Evolutionary conservation across 2,888 invertebrate species (phyloP).

Genomic region (Clitarchus hookeri): DNA sequence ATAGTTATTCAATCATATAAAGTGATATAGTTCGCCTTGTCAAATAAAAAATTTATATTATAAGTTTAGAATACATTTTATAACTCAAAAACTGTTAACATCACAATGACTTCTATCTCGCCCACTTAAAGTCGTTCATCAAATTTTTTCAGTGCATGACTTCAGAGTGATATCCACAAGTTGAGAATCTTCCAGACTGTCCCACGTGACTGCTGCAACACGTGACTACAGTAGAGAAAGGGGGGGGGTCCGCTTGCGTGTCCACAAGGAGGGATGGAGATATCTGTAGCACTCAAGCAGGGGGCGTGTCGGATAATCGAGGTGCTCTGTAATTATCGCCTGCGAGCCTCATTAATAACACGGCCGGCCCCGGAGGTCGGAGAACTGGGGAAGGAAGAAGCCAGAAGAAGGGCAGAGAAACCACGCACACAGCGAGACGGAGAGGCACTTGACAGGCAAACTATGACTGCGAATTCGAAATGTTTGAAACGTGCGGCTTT

Average conservation of each 20-base stretch:
- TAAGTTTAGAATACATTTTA: no score
- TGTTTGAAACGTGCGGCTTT: no score
- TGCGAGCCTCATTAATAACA: slow-evolving; percentile 9
- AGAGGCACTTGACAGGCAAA: not conserved
- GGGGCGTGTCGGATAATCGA: slow-evolving; percentile 16
- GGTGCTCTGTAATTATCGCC: slow-evolving; percentile 16
- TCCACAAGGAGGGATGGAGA: not conserved
- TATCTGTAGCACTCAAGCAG: not conserved
- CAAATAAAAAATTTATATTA: no score
- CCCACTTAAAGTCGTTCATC: no score
- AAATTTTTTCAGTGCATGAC: no score
- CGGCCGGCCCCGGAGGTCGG: not conserved
- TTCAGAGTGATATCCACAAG: no score
- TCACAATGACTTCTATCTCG: no score
- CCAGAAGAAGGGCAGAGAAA: not conserved
- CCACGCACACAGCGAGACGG: not conserved
- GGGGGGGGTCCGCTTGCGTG: not conserved
- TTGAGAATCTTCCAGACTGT: no score
- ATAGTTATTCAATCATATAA: no score
- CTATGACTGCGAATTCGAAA: no score
- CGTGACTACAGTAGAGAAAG: not conserved
- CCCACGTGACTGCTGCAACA: not conserved
- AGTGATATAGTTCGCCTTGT: no score
- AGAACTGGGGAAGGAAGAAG: not conserved
- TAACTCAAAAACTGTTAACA: no score